phyloP scores from a whole-genome alignment of 2,113 vertebrate species.

The Tilapia sparmanii region DNA sequence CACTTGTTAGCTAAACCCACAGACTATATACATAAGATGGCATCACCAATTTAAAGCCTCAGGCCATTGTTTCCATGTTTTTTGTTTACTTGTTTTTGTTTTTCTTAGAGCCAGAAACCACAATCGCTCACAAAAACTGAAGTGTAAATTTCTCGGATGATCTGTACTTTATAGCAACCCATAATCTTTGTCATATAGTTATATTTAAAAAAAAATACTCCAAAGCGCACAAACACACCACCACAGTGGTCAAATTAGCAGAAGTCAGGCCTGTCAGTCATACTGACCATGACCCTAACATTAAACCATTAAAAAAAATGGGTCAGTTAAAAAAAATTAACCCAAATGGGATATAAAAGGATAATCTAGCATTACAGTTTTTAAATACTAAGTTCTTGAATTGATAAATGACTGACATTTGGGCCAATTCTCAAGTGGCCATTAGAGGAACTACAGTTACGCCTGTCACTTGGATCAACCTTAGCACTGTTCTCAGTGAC shows the following conservation, averaged over 20 bases:
- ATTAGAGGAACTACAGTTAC: rapidly evolving
- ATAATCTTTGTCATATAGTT: not conserved
- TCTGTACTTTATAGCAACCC: not conserved
- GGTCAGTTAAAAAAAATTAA: not conserved
- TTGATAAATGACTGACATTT: rapidly evolving
- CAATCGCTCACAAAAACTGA: not conserved
- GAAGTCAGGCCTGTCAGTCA: not conserved
- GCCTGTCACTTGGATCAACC: not conserved
- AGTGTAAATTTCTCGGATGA: not conserved
- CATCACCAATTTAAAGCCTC: not conserved
- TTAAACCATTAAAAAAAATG: not conserved
- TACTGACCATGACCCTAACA: rapidly evolving
- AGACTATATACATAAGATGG: not conserved
- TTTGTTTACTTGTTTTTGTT: not conserved
- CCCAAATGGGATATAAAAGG: not conserved
- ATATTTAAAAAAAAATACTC: not conserved
- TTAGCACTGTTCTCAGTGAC: not conserved
- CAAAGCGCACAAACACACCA: not conserved
- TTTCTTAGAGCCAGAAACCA: not conserved
- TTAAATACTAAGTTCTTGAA: not conserved
- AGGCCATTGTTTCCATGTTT: not conserved
- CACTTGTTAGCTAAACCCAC: not conserved
- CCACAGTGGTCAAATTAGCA: not conserved
- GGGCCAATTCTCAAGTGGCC: not conserved
- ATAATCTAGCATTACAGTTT: not conserved